These are phyloP conservation scores for Notiomystis cincta DNA, from an alignment of 2,113 vertebrate species.

Conservation along the genomic window DNA sequence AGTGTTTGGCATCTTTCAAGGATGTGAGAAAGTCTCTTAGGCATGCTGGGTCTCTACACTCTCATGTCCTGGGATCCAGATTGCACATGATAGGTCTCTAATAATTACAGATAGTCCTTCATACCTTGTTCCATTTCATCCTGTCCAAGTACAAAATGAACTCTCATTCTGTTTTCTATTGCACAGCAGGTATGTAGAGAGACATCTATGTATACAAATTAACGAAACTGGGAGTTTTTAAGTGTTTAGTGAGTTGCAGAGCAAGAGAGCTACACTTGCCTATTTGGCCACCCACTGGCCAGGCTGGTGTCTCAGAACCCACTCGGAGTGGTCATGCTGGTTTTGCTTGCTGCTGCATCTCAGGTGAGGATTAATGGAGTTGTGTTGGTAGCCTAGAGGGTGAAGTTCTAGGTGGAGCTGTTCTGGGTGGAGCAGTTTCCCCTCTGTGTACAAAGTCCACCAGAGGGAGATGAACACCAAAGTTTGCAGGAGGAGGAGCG, in stretches of 20 bases:
- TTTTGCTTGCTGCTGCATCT: not conserved
- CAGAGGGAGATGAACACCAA: conserved; percentile 13
- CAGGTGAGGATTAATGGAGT: not conserved
- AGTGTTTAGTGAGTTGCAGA: not conserved
- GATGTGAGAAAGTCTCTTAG: not conserved
- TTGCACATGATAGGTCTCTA: not conserved
- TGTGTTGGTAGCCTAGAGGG: not conserved
- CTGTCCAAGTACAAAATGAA: not conserved
- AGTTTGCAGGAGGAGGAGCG: not conserved
- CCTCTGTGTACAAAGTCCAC: not conserved
- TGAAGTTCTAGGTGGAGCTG: not conserved
- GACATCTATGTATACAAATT: not conserved
- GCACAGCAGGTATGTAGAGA: not conserved
- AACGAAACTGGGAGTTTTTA: not conserved
- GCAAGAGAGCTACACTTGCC: not conserved
- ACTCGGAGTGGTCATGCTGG: not conserved
- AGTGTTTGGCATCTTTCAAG: not conserved
- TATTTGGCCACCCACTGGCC: not conserved
- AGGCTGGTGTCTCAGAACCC: not conserved
- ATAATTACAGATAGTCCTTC: not conserved
- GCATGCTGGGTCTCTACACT: not conserved
- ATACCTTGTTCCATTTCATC: not conserved
- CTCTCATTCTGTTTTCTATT: not conserved
- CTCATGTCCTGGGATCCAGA: not conserved
- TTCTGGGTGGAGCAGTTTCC: not conserved